These are phyloP conservation scores for Drosophila teissieri DNA, from an alignment of 1,140 invertebrate genomes.

Conservation along the genomic window DNA sequence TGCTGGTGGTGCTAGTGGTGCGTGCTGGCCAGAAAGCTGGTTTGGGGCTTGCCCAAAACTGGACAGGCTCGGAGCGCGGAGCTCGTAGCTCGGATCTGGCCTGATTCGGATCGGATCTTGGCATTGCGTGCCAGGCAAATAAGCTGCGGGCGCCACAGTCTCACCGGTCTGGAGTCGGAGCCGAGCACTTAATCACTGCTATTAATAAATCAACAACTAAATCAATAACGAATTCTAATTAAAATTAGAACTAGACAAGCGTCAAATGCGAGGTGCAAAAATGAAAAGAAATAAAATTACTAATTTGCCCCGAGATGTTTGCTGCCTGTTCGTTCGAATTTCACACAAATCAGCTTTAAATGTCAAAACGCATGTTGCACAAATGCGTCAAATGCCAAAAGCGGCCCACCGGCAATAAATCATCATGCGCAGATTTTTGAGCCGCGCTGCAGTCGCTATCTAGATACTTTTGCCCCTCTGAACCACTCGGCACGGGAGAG, in stretches of 20 bases:
- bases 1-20: slow-evolving; percentile 21
- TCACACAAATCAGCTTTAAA: slow-evolving; percentile 82
- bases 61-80: slow-evolving; percentile 41
- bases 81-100: background rate
- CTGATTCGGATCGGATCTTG: slow-evolving; percentile 45
- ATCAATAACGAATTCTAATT: slow-evolving; percentile 57
- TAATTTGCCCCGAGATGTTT: slow-evolving; percentile 17
- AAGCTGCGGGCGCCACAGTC: slow-evolving; percentile 56
- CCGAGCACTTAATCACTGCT: slow-evolving; percentile 52
- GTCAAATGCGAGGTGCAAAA: slow-evolving; percentile 32
- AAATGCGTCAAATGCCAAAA: slow-evolving; percentile 81
- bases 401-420: slow-evolving; percentile 73
- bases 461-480: slow-evolving; percentile 25
- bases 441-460: slow-evolving; percentile 13
- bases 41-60: slow-evolving; percentile 60
- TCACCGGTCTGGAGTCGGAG: slow-evolving; percentile 7
- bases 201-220: slow-evolving; percentile 77
- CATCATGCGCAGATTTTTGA: slow-evolving; percentile 58
- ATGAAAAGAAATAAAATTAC: background rate
- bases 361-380: slow-evolving; percentile 83
- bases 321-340: slow-evolving; percentile 54
- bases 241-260: slow-evolving; percentile 47
- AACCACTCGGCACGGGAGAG: slow-evolving; percentile 4
- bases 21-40: slow-evolving; percentile 61
- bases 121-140: slow-evolving; percentile 72